phyloP scores from a whole-genome alignment of 2,797 vertebrate genomes.

The Cirrhinus mrigala region DNA sequence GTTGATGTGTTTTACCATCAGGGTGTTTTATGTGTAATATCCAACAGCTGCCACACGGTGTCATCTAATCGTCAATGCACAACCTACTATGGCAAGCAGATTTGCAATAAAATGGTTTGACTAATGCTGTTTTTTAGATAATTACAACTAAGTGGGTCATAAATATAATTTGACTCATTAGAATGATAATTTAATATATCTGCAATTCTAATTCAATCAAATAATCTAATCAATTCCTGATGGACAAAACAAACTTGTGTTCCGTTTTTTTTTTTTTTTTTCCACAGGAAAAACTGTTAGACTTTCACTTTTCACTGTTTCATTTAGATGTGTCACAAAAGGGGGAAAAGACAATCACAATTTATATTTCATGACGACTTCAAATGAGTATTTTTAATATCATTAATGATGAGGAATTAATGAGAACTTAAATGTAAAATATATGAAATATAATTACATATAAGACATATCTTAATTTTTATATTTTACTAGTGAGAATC shows the following conservation, averaged over 20 bases:
- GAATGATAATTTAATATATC: background rate
- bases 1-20: background rate
- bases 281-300: background rate
- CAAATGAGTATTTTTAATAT: background rate
- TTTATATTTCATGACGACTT: background rate
- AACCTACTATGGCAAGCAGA: background rate
- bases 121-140: background rate
- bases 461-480: background rate
- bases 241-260: background rate
- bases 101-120: background rate
- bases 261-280: background rate
- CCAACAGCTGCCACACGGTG: conserved; percentile 7
- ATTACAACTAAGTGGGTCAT: too few relatives aligned
- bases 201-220: background rate
- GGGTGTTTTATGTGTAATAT: conserved; percentile 8
- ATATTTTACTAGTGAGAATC: background rate
- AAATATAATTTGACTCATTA: too few relatives aligned
- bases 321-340: background rate
- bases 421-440: background rate
- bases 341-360: too few relatives aligned
- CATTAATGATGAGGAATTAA: too few relatives aligned
- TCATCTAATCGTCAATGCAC: background rate
- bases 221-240: background rate
- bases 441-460: background rate
- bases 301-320: background rate